Percentiles rank a stretch among this genome's conserved stretches.
These are phyloP conservation scores for Chloromyia formosa DNA, from an alignment of 2,888 invertebrate genomes.

Conservation along the genomic window DNA sequence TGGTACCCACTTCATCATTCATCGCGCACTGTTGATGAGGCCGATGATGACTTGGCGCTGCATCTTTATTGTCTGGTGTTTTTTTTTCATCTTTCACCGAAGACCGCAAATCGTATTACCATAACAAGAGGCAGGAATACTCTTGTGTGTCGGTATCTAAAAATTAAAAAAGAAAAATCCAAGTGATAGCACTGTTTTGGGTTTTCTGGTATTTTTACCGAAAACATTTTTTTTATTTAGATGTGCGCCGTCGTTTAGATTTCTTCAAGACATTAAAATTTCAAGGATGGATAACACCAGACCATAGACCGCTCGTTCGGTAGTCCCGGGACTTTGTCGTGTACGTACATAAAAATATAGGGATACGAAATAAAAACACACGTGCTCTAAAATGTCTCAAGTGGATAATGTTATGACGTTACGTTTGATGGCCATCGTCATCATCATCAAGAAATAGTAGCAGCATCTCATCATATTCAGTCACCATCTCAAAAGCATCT, in stretches of 20 bases:
- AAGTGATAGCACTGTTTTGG: background rate
- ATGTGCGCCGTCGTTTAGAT: background rate
- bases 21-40: no score
- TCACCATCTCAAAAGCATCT: no score
- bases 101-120: constrained; percentile 24
- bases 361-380: constrained; percentile 19
- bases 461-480: no score
- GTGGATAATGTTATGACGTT: constrained; percentile 33
- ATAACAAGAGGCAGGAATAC: background rate
- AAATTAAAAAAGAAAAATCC: background rate
- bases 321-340: background rate
- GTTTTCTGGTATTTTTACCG: background rate
- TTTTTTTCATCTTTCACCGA: constrained; percentile 4
- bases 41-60: constrained; percentile 18
- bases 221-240: background rate
- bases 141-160: background rate
- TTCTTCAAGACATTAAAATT: constrained; percentile 21
- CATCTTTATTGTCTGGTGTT: constrained; percentile 9
- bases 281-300: background rate
- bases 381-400: constrained; percentile 39
- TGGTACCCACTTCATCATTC: background rate
- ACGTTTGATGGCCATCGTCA: constrained; percentile 35
- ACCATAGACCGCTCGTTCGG: background rate
- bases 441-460: background rate
- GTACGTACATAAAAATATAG: no score